These are phyloP conservation scores for Noctua comes DNA, from an alignment of 2,888 invertebrate species.

Conservation along the genomic window DNA sequence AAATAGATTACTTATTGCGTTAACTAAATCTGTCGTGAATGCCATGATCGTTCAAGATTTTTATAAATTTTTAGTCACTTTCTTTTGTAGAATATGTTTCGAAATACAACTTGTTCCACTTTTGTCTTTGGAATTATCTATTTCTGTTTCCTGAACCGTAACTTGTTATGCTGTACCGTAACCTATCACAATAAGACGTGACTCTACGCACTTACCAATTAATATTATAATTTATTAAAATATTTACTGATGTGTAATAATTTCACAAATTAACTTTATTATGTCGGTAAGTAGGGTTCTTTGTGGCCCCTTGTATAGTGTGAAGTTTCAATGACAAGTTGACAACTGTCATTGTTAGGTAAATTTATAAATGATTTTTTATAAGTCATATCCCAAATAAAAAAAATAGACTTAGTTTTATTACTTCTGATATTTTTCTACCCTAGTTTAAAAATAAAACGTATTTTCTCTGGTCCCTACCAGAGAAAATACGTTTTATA, in stretches of 20 bases:
- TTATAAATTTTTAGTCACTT: neutral
- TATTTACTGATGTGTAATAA: neutral
- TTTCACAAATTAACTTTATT: conserved; percentile 23
- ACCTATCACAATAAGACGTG: conserved; percentile 8
- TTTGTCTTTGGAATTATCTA: neutral
- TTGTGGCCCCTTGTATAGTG: neutral
- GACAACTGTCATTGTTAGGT: neutral
- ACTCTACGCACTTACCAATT: conserved; percentile 1
- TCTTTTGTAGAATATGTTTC: neutral
- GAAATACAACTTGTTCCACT: neutral
- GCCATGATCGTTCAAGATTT: neutral
- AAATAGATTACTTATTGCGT: neutral
- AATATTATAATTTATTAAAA: conserved; percentile 23
- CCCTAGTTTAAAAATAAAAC: neutral
- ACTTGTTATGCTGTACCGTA: neutral
- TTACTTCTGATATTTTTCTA: neutral
- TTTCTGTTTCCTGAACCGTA: neutral
- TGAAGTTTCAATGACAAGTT: neutral
- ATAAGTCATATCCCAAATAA: neutral
- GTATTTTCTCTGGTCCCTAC: too few relatives aligned
- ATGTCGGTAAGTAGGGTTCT: neutral
- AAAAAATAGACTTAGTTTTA: neutral
- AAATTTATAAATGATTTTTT: neutral
- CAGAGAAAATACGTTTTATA: too few relatives aligned
- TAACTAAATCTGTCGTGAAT: neutral